Conservation (phyloP, 2,888 invertebrate species). For the Melanchra persicariae region DNA sequence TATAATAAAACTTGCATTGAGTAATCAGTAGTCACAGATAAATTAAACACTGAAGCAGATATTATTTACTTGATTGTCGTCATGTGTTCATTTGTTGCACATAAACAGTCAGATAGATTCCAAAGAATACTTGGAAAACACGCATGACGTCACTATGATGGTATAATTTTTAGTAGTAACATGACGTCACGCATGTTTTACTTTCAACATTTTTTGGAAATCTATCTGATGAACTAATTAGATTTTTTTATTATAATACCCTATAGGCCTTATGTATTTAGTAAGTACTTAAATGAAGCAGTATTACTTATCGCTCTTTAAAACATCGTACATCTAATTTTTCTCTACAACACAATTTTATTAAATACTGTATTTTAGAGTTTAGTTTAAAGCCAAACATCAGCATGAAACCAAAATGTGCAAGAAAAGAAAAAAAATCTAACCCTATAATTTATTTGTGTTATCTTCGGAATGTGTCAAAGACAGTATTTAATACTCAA, state of each 20-base stretch:
- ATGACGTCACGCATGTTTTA: no score
- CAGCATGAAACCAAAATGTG: slow-evolving; percentile 67
- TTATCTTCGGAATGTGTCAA: slow-evolving; percentile 59
- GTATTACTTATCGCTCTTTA: slow-evolving; percentile 42
- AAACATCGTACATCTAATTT: slow-evolving; percentile 31
- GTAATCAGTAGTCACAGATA: slow-evolving; percentile 73
- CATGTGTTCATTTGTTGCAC: slow-evolving; percentile 19
- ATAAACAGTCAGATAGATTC: no score
- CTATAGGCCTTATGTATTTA: slow-evolving; percentile 26
- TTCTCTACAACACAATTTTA: slow-evolving; percentile 29
- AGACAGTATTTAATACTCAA: slow-evolving; percentile 81
- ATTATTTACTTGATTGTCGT: neutral
- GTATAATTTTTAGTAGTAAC: no score
- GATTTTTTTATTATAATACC: no score
- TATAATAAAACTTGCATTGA: slow-evolving; percentile 63
- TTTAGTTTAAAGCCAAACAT: slow-evolving; percentile 56
- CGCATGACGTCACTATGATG: no score
- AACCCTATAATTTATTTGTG: slow-evolving; percentile 56
- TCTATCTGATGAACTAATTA: no score
- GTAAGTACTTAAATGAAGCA: slow-evolving; percentile 43
- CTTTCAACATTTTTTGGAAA: no score
- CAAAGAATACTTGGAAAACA: no score
- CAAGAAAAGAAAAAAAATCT: slow-evolving; percentile 67
- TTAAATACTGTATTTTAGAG: slow-evolving; percentile 59
- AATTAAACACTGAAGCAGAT: slow-evolving; percentile 59